A percentile compares a stretch with the other conserved stretches of the same genome.
Conservation (phyloP, 2,797 vertebrate species). For the Danio albolineatus region DNA sequence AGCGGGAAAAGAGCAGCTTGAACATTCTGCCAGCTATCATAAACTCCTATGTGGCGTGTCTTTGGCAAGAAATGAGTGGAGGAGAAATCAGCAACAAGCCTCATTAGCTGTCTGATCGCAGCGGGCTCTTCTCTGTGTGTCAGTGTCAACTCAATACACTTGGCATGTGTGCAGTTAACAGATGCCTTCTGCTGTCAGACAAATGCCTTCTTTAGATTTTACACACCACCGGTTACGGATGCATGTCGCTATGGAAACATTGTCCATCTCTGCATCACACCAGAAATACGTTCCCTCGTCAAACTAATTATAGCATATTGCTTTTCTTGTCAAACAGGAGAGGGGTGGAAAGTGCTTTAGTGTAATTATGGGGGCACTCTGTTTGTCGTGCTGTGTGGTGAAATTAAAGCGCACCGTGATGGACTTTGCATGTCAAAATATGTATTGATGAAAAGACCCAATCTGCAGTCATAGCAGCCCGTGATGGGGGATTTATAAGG, state of each 20-base stretch:
- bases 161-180: conserved; percentile 85
- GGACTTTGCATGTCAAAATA: conserved; percentile 93
- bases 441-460: conserved; percentile 90
- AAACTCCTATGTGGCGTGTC: neutral
- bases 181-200: conserved; percentile 87
- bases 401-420: conserved; percentile 86
- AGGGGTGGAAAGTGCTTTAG: conserved; percentile 80
- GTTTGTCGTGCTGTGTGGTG: conserved; percentile 83
- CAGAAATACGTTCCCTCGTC: conserved; percentile 89
- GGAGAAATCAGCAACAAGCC: conserved; percentile 63
- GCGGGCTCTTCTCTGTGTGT: conserved; percentile 77
- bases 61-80: neutral
- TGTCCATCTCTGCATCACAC: conserved; percentile 92
- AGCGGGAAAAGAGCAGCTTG: neutral
- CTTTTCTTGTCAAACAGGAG: conserved; percentile 97
- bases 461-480: conserved; percentile 91
- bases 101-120: conserved; percentile 83
- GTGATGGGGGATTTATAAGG: conserved; percentile 10
- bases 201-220: conserved; percentile 85
- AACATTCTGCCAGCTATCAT: neutral
- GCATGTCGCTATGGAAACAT: conserved; percentile 92
- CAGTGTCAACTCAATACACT: conserved; percentile 80
- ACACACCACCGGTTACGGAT: conserved; percentile 87
- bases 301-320: conserved; percentile 98
- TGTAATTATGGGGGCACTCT: conserved; percentile 93